Conservation (phyloP, 2,113 vertebrate genomes). For the Motacilla alba region DNA sequence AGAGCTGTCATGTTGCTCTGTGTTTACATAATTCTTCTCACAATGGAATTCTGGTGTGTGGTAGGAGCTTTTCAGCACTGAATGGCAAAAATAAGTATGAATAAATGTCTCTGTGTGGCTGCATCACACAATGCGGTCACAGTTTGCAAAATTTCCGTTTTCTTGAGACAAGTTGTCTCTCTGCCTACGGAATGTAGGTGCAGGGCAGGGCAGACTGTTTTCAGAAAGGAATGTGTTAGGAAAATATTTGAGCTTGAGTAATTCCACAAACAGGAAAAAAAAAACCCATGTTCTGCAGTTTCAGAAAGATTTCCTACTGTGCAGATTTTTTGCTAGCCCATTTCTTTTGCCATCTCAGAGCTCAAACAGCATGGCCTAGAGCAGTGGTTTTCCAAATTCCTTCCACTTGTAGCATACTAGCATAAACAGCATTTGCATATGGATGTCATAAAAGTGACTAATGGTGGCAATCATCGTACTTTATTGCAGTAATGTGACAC, state of each 20-base stretch:
- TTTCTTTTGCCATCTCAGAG: conserved; percentile 31
- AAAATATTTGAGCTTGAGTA: conserved; percentile 19
- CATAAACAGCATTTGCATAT: conserved; percentile 60
- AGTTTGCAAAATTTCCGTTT: not conserved
- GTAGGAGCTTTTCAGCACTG: not conserved
- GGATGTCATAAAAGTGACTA: conserved; percentile 63
- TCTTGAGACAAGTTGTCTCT: not conserved
- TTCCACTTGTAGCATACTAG: conserved; percentile 51
- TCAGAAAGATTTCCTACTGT: conserved; percentile 38
- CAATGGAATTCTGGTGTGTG: not conserved
- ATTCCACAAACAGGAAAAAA: not conserved
- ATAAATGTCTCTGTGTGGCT: not conserved
- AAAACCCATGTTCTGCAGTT: not conserved
- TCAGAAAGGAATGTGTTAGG: not conserved
- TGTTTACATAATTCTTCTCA: not conserved
- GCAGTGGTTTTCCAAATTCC: conserved; percentile 57
- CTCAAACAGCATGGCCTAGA: conserved; percentile 37
- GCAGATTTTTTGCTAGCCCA: conserved; percentile 33
- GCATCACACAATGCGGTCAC: not conserved
- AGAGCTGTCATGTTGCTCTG: not conserved
- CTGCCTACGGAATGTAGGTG: not conserved
- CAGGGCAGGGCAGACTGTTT: not conserved
- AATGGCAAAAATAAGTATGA: not conserved
- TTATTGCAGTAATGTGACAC: conserved; percentile 46
- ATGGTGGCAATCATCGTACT: not conserved